Percentiles rank a stretch among this genome's conserved stretches.
Evolutionary conservation across 2,888 invertebrate species (phyloP).

Genomic region (Papilio elwesi): DNA sequence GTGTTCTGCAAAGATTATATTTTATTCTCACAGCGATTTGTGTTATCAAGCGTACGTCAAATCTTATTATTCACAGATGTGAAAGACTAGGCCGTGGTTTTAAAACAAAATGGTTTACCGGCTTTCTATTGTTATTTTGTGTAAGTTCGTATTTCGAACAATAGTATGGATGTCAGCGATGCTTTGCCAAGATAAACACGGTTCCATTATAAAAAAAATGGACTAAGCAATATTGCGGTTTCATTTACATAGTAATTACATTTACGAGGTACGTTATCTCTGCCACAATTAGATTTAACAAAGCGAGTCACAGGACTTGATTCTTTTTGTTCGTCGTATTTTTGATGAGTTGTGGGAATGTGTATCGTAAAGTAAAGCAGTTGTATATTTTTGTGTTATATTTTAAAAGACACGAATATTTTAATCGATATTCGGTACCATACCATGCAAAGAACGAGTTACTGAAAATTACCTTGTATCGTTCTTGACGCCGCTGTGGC

Average conservation of each 20-base stretch:
- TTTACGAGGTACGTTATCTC: conserved; percentile 24
- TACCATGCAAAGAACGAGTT: too few relatives aligned
- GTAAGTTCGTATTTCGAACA: conserved; percentile 42
- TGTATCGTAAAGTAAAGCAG: neutral
- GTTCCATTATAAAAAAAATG: conserved; percentile 36
- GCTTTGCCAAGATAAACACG: conserved; percentile 37
- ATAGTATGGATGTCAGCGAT: conserved; percentile 38
- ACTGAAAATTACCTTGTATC: neutral
- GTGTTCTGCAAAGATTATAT: conserved; percentile 37
- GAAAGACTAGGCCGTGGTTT: conserved; percentile 28
- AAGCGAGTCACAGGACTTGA: conserved; percentile 31
- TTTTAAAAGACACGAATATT: neutral
- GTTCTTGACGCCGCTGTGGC: too few relatives aligned
- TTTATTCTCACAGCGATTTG: conserved; percentile 42
- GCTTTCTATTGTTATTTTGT: conserved; percentile 42
- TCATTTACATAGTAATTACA: conserved; percentile 39
- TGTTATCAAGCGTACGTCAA: conserved; percentile 26
- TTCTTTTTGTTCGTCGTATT: conserved; percentile 14
- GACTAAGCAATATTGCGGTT: conserved; percentile 30
- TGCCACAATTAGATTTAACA: conserved; percentile 35
- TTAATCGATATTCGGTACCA: neutral
- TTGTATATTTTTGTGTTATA: neutral
- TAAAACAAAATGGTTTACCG: conserved; percentile 28
- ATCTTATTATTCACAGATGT: conserved; percentile 17
- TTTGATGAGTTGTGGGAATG: conserved; percentile 9